Percentiles rank a stretch among this genome's conserved stretches.
These are phyloP conservation scores for Elachura formosa DNA, from an alignment of 2,113 vertebrate genomes.

Conservation along the genomic window DNA sequence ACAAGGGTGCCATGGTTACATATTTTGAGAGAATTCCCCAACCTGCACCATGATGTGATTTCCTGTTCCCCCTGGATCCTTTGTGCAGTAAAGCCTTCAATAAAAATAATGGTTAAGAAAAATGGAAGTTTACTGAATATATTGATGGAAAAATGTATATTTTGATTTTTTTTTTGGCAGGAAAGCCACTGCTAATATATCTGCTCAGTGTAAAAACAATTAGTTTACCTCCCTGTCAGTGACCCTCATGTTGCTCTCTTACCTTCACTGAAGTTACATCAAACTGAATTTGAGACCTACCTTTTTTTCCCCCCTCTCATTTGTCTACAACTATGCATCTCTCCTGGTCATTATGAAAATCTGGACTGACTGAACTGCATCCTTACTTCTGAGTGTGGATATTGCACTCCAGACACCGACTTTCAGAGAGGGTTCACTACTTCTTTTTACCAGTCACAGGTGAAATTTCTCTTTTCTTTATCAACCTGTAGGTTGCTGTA, in stretches of 20 bases:
- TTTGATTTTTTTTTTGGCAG: background rate
- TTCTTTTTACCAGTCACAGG: background rate
- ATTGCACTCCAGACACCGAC: background rate
- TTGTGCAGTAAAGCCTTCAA: slow-evolving; percentile 54
- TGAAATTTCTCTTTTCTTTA: background rate
- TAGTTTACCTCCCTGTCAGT: background rate
- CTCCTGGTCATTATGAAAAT: background rate
- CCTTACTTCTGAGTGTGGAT: background rate
- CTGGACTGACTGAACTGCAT: background rate
- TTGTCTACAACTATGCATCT: background rate
- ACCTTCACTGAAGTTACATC: background rate
- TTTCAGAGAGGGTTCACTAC: background rate
- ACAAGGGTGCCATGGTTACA: slow-evolving; percentile 71
- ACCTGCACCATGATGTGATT: slow-evolving; percentile 32
- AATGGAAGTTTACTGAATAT: slow-evolving; percentile 53
- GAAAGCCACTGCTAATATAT: slow-evolving; percentile 11
- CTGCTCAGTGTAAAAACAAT: slow-evolving; percentile 8
- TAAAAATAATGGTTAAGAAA: slow-evolving; percentile 46
- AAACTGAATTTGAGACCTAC: background rate
- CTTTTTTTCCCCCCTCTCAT: background rate
- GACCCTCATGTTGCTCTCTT: background rate
- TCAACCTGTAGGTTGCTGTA: background rate
- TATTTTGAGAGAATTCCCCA: slow-evolving; percentile 69
- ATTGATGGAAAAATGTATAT: slow-evolving; percentile 8
- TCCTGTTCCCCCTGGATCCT: slow-evolving; percentile 50